Conservation (phyloP, 1,140 invertebrate genomes). For the Drosophila persimilis region DNA sequence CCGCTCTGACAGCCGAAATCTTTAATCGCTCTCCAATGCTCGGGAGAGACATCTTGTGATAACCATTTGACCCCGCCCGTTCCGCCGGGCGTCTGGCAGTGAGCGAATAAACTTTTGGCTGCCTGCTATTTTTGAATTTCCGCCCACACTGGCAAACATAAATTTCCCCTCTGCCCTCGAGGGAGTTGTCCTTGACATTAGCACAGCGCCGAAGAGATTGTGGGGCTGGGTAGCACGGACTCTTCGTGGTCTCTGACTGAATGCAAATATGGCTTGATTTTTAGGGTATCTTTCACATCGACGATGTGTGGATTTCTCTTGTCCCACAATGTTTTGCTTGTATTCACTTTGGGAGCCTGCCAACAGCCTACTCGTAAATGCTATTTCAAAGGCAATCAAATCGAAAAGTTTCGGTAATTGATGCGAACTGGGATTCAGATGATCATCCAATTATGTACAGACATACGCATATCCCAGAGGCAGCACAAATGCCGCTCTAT, state of each 20-base stretch:
- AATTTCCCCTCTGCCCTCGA: conserved; percentile 33
- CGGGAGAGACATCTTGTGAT: conserved; percentile 67
- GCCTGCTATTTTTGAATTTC: conserved; percentile 54
- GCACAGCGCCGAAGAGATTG: conserved; percentile 10
- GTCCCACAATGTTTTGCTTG: neutral
- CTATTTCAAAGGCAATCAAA: conserved; percentile 44
- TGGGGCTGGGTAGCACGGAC: neutral
- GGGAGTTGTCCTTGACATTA: conserved; percentile 48
- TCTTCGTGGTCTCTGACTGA: too few relatives aligned
- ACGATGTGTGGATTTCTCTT: too few relatives aligned
- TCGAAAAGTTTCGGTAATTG: conserved; percentile 36
- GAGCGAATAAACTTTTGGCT: conserved; percentile 47
- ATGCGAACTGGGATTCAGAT: conserved; percentile 10
- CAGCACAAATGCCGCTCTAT: too few relatives aligned
- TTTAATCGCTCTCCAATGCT: conserved; percentile 74
- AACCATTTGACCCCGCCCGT: conserved; percentile 59
- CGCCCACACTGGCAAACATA: conserved; percentile 44
- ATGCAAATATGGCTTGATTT: neutral
- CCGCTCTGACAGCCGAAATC: conserved; percentile 49
- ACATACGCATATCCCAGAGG: too few relatives aligned
- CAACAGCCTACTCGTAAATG: conserved; percentile 38
- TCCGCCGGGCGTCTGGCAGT: too few relatives aligned
- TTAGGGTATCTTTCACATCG: neutral
- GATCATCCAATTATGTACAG: neutral
- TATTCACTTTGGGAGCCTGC: conserved; percentile 13